Conservation (phyloP, 2,797 vertebrate species). For the Phoeniculus purpureus region DNA sequence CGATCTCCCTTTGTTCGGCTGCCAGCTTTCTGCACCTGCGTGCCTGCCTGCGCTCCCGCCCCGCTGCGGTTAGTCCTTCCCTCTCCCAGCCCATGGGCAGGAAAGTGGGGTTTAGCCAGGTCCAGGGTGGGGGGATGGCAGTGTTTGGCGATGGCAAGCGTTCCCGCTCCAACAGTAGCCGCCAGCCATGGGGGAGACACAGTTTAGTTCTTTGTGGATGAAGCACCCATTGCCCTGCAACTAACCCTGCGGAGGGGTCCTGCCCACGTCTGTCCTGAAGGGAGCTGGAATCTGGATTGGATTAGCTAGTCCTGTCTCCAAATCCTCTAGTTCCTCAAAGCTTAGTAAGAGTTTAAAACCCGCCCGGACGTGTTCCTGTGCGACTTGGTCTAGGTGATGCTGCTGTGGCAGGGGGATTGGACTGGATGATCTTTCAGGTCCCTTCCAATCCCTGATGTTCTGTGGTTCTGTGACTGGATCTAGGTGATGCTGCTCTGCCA, state of each 20-base stretch:
- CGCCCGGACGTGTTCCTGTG: too few relatives aligned
- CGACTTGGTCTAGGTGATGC: too few relatives aligned
- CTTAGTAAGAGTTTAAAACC: background rate
- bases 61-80: background rate
- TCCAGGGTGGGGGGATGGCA: background rate
- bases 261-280: background rate
- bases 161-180: background rate
- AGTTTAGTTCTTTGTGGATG: background rate
- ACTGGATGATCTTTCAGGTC: too few relatives aligned
- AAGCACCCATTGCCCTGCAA: background rate
- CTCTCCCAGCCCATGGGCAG: conserved; percentile 11
- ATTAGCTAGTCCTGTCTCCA: conserved; percentile 21
- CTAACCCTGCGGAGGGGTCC: background rate
- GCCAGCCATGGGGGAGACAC: background rate
- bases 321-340: conserved; percentile 31
- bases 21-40: conserved; percentile 66
- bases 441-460: too few relatives aligned
- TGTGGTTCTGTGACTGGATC: too few relatives aligned
- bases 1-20: conserved; percentile 61
- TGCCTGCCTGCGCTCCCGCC: conserved; percentile 11
- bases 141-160: background rate
- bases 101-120: background rate
- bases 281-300: conserved; percentile 1
- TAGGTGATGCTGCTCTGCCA: too few relatives aligned
- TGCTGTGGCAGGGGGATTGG: too few relatives aligned